Conservation (phyloP, 2,113 vertebrate species). For the Anolis carolinensis region DNA sequence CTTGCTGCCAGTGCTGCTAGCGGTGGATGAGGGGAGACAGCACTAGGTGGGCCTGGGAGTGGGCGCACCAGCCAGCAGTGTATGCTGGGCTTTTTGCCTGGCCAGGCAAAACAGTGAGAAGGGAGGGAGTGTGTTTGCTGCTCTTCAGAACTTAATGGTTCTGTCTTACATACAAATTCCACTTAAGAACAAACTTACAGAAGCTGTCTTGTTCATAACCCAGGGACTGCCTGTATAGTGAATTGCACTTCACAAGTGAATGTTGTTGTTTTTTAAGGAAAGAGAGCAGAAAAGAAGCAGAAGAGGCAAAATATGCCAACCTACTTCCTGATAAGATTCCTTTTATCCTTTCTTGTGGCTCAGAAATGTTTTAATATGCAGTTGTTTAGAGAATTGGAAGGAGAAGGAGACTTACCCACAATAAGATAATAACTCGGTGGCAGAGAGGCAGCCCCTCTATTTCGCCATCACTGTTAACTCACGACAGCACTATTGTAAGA, state of each 20-base stretch:
- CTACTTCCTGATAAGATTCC: neutral
- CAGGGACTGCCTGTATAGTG: no score
- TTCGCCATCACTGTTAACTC: neutral
- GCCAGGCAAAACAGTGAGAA: no score
- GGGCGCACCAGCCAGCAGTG: no score
- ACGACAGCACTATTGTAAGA: neutral
- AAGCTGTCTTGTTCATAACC: no score
- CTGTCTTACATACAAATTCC: no score
- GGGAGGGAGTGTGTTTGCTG: no score
- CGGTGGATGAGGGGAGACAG: no score
- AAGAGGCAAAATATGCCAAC: neutral
- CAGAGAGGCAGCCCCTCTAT: neutral
- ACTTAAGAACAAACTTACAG: no score
- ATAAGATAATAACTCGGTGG: neutral
- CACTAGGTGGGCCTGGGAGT: no score
- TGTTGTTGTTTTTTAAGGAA: neutral
- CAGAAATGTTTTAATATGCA: neutral
- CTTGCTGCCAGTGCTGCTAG: no score
- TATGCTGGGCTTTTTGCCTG: no score
- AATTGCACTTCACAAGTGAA: neutral
- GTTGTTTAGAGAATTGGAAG: slow-evolving; percentile 23
- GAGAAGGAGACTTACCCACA: neutral
- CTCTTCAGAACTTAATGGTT: no score
- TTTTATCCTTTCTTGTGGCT: neutral
- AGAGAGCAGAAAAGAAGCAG: neutral